Conservation (phyloP, 2,113 vertebrate species). For the Melanerpes aurifrons region DNA sequence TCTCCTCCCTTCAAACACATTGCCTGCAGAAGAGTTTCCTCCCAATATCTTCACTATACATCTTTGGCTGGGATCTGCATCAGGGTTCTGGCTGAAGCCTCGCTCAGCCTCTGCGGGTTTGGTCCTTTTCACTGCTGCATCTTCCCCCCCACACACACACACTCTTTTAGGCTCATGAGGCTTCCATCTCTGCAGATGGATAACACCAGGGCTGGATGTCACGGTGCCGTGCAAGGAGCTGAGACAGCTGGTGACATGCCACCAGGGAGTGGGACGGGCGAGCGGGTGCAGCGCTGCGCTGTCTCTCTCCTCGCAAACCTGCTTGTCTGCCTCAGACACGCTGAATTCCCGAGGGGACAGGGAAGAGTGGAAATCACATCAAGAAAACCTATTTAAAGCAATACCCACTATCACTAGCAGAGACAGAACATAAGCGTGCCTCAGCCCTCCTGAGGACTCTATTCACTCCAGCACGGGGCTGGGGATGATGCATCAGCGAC, state of each 20-base stretch:
- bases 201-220: neutral
- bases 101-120: neutral
- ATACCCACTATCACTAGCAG: neutral
- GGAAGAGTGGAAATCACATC: neutral
- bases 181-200: rapidly evolving
- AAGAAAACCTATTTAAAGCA: neutral
- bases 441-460: neutral
- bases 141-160: neutral
- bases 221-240: rapidly evolving
- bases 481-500: neutral
- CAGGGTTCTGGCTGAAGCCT: neutral
- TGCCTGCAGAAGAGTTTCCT: neutral
- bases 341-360: neutral
- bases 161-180: neutral
- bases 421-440: rapidly evolving
- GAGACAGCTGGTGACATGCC: neutral
- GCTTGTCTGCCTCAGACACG: neutral
- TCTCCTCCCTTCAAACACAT: neutral
- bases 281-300: rapidly evolving
- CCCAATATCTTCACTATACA: neutral
- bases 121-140: neutral
- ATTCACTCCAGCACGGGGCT: neutral
- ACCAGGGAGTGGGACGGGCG: neutral
- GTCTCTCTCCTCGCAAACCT: constrained; percentile 9
- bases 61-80: neutral